Evolutionary conservation across 2,113 vertebrate species (phyloP).

Genomic region (Mus musculus): GRCm39 chr1:154206501-154207000

Average conservation of each 20-base stretch:
- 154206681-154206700: background rate
- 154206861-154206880: background rate
- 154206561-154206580: background rate
- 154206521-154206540: background rate
- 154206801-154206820: background rate
- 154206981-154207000: background rate
- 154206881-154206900: background rate
- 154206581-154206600: background rate
- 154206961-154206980: background rate
- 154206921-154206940: no score
- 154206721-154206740: background rate
- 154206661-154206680: background rate
- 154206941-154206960: background rate
- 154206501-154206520: background rate
- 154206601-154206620: background rate
- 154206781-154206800: background rate
- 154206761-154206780: background rate
- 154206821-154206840: background rate
- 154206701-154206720: background rate
- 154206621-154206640: no score
- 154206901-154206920: background rate
- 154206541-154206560: background rate
- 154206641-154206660: no score
- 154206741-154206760: conserved; percentile 42
- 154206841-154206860: background rate